Percentiles rank a stretch among this genome's conserved stretches.
Evolutionary conservation across 1,140 invertebrate species (phyloP).

Genomic region (Leptonema lineaticorne): DNA sequence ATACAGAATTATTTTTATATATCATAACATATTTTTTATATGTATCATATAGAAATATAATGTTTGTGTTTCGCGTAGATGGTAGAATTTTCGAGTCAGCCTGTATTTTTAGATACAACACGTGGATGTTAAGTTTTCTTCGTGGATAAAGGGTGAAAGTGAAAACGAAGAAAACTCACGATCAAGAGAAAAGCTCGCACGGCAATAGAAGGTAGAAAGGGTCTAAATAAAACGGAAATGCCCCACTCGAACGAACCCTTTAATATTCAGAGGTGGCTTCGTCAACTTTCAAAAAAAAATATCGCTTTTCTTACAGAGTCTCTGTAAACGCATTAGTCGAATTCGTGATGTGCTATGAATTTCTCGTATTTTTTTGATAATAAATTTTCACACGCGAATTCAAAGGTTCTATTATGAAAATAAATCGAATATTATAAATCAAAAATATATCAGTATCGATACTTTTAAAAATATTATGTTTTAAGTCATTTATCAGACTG

Average conservation of each 20-base stretch:
- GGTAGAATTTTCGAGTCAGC: no score
- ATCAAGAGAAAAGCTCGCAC: neutral
- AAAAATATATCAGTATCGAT: no score
- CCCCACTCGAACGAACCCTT: slow-evolving; percentile 8
- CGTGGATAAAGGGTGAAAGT: neutral
- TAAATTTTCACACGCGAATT: no score
- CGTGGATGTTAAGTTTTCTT: no score
- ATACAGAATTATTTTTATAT: no score
- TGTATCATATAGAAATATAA: no score
- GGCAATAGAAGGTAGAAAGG: neutral
- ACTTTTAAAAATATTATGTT: no score
- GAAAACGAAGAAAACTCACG: slow-evolving; percentile 22
- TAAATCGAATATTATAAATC: no score
- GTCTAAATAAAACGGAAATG: slow-evolving; percentile 9
- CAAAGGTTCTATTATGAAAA: no score
- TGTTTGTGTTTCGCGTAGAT: neutral
- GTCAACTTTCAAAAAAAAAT: slow-evolving; percentile 14
- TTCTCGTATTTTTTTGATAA: neutral
- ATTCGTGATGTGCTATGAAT: neutral
- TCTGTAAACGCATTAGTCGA: neutral
- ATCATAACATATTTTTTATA: no score
- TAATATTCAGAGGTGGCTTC: slow-evolving; percentile 9
- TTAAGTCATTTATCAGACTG: no score
- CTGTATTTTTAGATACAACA: no score
- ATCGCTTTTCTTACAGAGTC: neutral